Conservation (phyloP, 2,888 invertebrate genomes). For the Ceriagrion tenellum region DNA sequence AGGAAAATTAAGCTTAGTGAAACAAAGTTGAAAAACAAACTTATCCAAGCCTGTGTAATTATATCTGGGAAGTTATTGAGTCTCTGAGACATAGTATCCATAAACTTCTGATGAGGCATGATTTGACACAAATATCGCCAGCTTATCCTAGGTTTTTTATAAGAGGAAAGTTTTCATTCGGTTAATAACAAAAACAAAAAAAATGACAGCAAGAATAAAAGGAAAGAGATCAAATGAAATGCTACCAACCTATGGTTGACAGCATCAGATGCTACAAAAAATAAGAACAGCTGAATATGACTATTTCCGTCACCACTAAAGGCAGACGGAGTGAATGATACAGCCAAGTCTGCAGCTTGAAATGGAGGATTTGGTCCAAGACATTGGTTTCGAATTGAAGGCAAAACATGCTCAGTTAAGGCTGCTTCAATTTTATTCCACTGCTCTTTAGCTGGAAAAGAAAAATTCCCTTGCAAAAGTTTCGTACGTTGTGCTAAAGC, state of each 20-base stretch:
- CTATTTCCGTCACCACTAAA: constrained; percentile 38
- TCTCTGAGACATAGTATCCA: constrained; percentile 38
- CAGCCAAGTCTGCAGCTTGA: constrained; percentile 70
- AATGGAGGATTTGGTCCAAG: constrained; percentile 66
- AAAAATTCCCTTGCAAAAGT: not conserved
- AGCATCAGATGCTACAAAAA: constrained; percentile 54
- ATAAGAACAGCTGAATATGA: constrained; percentile 38
- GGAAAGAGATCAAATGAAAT: not conserved
- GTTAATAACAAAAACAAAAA: not conserved
- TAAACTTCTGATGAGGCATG: constrained; percentile 59
- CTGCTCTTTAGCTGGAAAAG: constrained; percentile 54
- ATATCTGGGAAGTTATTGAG: constrained; percentile 58
- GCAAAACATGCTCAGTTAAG: constrained; percentile 67
- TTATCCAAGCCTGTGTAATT: constrained; percentile 70
- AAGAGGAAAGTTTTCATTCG: not conserved
- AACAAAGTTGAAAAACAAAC: constrained; percentile 57
- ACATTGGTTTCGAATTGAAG: constrained; percentile 52
- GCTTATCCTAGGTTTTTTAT: not conserved
- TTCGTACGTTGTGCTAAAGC: not conserved
- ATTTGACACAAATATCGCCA: constrained; percentile 68
- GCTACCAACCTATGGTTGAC: constrained; percentile 46
- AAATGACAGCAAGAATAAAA: not conserved
- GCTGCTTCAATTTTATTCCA: constrained; percentile 60
- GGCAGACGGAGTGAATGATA: constrained; percentile 63
- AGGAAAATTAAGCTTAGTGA: not conserved